Evolutionary conservation across 23 tunicate species (phyloP), one percentile per base, ranked within the genome.

Genomic region (Styela plicata): DNA sequence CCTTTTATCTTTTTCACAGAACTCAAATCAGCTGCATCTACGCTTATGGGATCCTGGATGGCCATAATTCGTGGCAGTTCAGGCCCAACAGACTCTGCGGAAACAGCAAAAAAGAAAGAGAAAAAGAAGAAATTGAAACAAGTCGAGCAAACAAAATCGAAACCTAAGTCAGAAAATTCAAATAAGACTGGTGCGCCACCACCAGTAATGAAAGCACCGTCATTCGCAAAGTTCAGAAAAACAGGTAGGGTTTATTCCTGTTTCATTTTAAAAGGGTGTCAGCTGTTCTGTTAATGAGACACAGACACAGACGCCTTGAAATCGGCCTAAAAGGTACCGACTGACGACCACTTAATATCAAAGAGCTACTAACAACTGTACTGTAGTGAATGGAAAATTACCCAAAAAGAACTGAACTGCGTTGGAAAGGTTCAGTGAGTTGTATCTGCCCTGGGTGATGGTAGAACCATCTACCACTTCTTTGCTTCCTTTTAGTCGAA

Each of bases 221-320:
- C 89, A 0, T 85, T 90, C 73, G 83, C 96, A 1, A 90, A 81
- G 29, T 81, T 90, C 52, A 44, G 96, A 70, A 90, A 90, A 85
- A 90, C 96, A 66, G 96, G 96, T 90, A 65, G 21, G 76, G 17
- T 76, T 28, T 52, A 2, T 22, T 18, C 28, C 57, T 44, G 3
- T n/a, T n/a, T n/a, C n/a, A n/a, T n/a, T n/a, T n/a, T n/a, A n/a
- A n/a, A n/a, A n/a, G n/a, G n/a, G n/a, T n/a, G n/a, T n/a, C n/a
- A n/a, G n/a, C n/a, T n/a, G n/a, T n/a, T n/a, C n/a, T n/a, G n/a
- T n/a, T n/a, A n/a, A n/a, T n/a, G n/a, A n/a, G n/a, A n/a, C n/a
- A n/a, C n/a, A n/a, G n/a, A n/a, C n/a, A n/a, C n/a, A n/a, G n/a
- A n/a, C n/a, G n/a, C n/a, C n/a, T n/a, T n/a, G n/a, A n/a, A n/a